Percentiles rank a stretch among this genome's conserved stretches.
Evolutionary conservation across 1,140 invertebrate species (phyloP).

Genomic region (Rhagoletis pomonella): DNA sequence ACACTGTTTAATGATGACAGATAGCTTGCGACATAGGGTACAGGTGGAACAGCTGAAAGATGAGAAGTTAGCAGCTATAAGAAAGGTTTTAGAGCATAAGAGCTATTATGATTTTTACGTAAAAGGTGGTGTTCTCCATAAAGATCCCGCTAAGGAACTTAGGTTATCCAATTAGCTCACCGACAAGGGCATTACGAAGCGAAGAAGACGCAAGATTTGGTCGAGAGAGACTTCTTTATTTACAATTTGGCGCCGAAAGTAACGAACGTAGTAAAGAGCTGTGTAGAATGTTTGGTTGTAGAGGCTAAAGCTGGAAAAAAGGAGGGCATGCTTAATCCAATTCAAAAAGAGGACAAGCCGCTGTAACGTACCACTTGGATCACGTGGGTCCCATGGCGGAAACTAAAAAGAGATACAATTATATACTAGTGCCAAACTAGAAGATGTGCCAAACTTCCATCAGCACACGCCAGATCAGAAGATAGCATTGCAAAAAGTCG

Average conservation of each 20-base stretch:
- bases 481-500: too few species aligned
- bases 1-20: constrained; percentile 39
- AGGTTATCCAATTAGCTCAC: constrained; percentile 11
- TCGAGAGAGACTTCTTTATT: constrained; percentile 30
- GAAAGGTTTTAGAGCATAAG: neutral
- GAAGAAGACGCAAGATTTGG: neutral
- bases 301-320: constrained; percentile 41
- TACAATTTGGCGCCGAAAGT: neutral
- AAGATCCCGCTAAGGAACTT: constrained; percentile 32
- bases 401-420: constrained; percentile 71
- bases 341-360: constrained; percentile 60
- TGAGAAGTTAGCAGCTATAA: constrained; percentile 10
- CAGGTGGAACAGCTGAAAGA: constrained; percentile 51
- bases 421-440: constrained; percentile 57
- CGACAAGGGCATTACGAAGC: neutral
- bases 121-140: constrained; percentile 51
- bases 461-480: too few species aligned
- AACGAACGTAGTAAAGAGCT: neutral
- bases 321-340: constrained; percentile 60
- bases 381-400: constrained; percentile 67
- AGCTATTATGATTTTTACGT: neutral
- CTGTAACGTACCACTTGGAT: constrained; percentile 61
- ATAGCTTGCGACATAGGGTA: constrained; percentile 24
- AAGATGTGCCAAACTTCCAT: too few species aligned
- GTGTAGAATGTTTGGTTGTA: constrained; percentile 52